These are phyloP conservation scores for Gisinianus flammeolus DNA, from an alignment of 2,888 invertebrate genomes.

Conservation along the genomic window DNA sequence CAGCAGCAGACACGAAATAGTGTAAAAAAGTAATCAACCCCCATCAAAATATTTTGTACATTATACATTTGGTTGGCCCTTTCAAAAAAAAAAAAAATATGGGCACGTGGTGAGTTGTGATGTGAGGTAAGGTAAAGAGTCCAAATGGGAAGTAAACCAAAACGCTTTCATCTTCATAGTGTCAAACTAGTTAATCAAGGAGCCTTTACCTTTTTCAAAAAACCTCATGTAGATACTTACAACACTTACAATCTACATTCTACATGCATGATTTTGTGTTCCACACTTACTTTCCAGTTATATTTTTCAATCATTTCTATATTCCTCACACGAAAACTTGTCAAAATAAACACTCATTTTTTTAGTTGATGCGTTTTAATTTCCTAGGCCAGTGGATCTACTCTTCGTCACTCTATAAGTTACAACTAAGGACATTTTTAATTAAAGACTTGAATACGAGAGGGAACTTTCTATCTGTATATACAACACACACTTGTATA, in stretches of 20 bases:
- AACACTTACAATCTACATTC: neutral
- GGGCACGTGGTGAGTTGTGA: constrained; percentile 5
- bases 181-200: no score
- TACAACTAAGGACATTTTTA: no score
- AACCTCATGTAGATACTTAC: no score
- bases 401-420: no score
- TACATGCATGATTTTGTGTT: neutral
- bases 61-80: neutral
- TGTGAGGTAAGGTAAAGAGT: neutral
- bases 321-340: neutral
- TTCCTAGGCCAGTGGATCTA: neutral
- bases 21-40: constrained; percentile 24
- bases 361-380: neutral
- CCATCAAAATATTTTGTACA: neutral
- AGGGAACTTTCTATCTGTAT: no score
- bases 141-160: no score
- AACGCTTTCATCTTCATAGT: no score
- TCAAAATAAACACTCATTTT: constrained; percentile 24
- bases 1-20: neutral
- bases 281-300: neutral
- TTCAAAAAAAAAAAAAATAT: neutral
- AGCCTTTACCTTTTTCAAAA: no score
- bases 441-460: no score
- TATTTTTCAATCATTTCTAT: neutral
- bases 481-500: no score